Evolutionary conservation across 1,140 invertebrate species (phyloP).

Genomic region (Papilio machaon): DNA sequence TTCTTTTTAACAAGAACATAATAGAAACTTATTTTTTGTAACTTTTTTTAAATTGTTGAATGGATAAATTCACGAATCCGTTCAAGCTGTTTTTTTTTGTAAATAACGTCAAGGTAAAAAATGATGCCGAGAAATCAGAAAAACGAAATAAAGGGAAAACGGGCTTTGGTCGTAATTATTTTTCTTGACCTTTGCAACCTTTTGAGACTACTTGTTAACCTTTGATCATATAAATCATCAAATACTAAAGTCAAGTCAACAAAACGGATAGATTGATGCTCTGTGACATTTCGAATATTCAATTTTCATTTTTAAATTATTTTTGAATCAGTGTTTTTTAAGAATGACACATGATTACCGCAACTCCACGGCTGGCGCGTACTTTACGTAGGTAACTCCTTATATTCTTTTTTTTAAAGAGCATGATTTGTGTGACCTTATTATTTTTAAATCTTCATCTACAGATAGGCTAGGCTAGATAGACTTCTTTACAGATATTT

Average conservation of each 20-base stretch:
- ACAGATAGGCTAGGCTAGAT: neutral
- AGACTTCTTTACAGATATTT: neutral
- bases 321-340: neutral
- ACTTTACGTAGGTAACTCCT: neutral
- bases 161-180: slow-evolving; percentile 5
- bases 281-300: neutral
- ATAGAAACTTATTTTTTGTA: neutral
- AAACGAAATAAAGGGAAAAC: neutral
- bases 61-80: neutral
- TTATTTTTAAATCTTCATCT: neutral
- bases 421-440: too few species aligned
- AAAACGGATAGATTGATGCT: neutral
- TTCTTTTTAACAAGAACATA: too few species aligned
- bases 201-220: slow-evolving; percentile 1
- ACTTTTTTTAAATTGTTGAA: neutral
- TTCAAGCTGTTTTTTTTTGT: neutral
- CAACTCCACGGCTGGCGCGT: too few species aligned
- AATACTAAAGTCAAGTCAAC: neutral
- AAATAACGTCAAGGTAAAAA: neutral
- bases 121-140: slow-evolving; percentile 1
- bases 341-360: neutral
- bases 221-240: slow-evolving; percentile 9
- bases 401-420: too few species aligned
- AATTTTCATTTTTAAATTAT: neutral
- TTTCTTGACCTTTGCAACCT: slow-evolving; percentile 8